Evolutionary conservation across 2,113 vertebrate species (phyloP).

Genomic region (Setophaga kirtlandii): DNA sequence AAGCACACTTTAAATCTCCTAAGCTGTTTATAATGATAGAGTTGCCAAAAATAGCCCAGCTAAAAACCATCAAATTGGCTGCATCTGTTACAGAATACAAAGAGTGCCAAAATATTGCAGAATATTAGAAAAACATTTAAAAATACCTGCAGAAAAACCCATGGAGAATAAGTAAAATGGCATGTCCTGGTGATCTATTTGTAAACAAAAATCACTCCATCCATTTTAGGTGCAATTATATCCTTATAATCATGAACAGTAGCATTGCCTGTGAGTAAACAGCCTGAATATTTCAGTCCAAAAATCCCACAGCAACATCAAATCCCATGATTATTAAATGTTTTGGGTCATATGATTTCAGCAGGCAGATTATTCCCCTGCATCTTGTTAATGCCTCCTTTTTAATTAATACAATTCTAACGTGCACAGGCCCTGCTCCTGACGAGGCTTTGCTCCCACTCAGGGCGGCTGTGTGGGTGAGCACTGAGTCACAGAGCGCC

Average conservation of each 20-base stretch:
- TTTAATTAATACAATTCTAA: not conserved
- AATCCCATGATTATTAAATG: not conserved
- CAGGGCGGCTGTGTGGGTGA: not conserved
- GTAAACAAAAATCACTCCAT: not conserved
- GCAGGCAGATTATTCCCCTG: not conserved
- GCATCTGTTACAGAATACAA: conserved; percentile 35
- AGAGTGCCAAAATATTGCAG: not conserved
- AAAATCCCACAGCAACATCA: not conserved
- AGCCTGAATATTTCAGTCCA: not conserved
- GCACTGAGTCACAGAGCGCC: not conserved
- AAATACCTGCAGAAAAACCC: not conserved
- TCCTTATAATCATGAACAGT: not conserved
- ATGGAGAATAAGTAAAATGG: not conserved
- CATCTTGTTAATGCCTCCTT: not conserved
- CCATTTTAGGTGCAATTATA: not conserved
- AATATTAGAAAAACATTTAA: not conserved
- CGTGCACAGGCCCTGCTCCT: not conserved
- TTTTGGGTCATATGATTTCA: not conserved
- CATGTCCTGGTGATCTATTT: not conserved
- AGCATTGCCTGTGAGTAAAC: not conserved
- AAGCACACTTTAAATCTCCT: conserved; percentile 54
- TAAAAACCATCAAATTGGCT: conserved; percentile 26
- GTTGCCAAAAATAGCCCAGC: conserved; percentile 52
- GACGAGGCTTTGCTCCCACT: not conserved
- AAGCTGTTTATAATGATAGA: conserved; percentile 51